Base-by-base conservation (phyloP, 2,888 invertebrate species). In the Phytoseiulus persimilis region DNA sequence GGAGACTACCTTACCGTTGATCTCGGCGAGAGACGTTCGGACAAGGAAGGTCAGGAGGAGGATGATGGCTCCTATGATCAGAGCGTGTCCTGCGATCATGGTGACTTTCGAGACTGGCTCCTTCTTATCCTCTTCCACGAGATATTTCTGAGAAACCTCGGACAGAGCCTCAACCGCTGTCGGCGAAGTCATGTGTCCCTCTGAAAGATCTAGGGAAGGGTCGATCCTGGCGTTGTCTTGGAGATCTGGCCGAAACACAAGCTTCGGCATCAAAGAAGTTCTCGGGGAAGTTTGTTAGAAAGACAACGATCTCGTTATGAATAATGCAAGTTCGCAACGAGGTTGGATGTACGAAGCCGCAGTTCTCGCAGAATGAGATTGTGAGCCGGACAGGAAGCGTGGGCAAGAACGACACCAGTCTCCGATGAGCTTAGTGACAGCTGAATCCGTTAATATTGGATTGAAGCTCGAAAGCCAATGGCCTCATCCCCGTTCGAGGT, bases 41-140 rank as follows among this genome's bases (percentile, higher is more conserved):
- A 87, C 87, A n/a, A 87, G 32, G 87, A 87, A 32, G 5, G 32
- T 87, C 87, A 87, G 45, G 0, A 32, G n/a, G 45, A 32, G 32
- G 87, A 33, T 33, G 28, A 87, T n/a, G 23, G 31, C 33, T 6
- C n/a, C 87, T 87, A 33, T 28, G 39, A 33, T n/a, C 18, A 87
- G 9, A 5, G 87, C 28, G 45, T 32, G 87, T 31, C 87, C 33
- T 32, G 31, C 32, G 33, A 87, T 32, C 87, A 87, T 87, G 11
- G 28, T 87, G 87, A 33, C 87, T 23, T 87, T 87, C 23, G 39
- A 39, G 14, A 6, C 31, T 6, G 45, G n/a, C 6, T n/a, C 5
- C 11, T n/a, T 0, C 18, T 87, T 23, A 11, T 87, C 33, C n/a
- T 23, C 87, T 2, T n/a, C 32, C 28, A 31, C n/a, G 11, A 32